Evolutionary conservation across 1,140 invertebrate species (phyloP).

Genomic region (Eriocheir sinensis): DNA sequence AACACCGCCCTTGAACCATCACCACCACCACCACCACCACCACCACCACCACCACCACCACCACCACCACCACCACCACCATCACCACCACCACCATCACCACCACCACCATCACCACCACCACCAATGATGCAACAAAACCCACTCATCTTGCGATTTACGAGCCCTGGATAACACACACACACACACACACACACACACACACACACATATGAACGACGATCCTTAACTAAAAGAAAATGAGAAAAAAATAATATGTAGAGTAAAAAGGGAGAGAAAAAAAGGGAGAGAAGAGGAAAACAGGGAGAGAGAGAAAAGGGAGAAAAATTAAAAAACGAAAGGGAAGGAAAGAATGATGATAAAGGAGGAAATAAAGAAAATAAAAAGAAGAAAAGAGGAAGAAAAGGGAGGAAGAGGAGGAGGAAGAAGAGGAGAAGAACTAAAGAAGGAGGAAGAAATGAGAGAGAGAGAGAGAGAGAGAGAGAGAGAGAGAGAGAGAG

Average conservation of each 20-base stretch:
- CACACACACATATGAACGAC: too few relatives aligned
- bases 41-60: too few relatives aligned
- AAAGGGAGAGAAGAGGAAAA: not conserved
- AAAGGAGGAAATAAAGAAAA: not conserved
- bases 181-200: too few relatives aligned
- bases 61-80: too few relatives aligned
- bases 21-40: too few relatives aligned
- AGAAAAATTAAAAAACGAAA: not conserved
- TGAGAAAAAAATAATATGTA: not conserved
- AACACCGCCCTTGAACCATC: too few relatives aligned
- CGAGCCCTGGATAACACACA: not conserved
- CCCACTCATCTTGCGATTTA: not conserved
- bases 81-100: too few relatives aligned
- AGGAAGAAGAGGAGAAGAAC: not conserved
- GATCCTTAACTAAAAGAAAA: not conserved
- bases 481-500: not conserved
- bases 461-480: not conserved
- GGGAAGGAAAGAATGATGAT: not conserved
- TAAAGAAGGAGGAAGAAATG: not conserved
- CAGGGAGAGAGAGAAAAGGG: not conserved
- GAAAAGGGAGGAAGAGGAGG: not conserved
- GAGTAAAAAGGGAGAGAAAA: not conserved
- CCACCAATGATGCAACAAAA: not conserved
- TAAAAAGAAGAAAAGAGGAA: not conserved
- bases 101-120: not conserved